These are phyloP conservation scores for Exephanes ischioxanthus DNA, from an alignment of 2,888 invertebrate species.

Conservation along the genomic window DNA sequence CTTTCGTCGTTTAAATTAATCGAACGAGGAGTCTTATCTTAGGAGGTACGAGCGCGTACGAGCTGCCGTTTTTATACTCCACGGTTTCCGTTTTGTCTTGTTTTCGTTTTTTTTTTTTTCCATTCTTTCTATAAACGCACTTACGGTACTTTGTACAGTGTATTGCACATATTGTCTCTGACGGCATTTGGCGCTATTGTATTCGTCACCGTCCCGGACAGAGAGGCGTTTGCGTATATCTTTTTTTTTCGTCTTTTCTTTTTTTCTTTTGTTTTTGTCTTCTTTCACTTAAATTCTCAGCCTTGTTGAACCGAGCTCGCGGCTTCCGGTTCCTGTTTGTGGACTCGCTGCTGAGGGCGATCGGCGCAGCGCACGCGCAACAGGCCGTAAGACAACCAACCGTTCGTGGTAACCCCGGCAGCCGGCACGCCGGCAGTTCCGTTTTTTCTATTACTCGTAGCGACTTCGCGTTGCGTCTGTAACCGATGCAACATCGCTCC, in stretches of 20 bases:
- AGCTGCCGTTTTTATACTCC: constrained; percentile 38
- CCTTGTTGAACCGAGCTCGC: constrained; percentile 77
- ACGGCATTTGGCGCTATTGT: constrained; percentile 69
- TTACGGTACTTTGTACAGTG: constrained; percentile 84
- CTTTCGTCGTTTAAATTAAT: neutral
- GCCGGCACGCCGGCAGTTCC: constrained; percentile 69
- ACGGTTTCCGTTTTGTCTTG: constrained; percentile 17
- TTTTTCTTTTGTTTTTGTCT: neutral
- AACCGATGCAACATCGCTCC: constrained; percentile 92
- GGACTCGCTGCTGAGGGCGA: constrained; percentile 74
- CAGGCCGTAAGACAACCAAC: constrained; percentile 82
- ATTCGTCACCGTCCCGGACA: constrained; percentile 39
- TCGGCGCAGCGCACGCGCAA: constrained; percentile 80
- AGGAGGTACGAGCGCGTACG: constrained; percentile 49
- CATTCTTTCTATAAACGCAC: constrained; percentile 73
- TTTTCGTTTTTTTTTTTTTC: constrained; percentile 9
- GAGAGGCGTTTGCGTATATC: constrained; percentile 3
- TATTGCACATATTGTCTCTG: constrained; percentile 83
- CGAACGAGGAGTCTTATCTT: constrained; percentile 16
- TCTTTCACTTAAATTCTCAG: constrained; percentile 67
- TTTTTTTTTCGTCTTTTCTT: neutral
- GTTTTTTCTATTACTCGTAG: constrained; percentile 83
- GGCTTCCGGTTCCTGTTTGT: constrained; percentile 71
- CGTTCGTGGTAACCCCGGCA: constrained; percentile 76
- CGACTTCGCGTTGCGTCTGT: constrained; percentile 91